phyloP scores from a whole-genome alignment of 2,113 vertebrate species.

The Pycnonotus jocosus region DNA sequence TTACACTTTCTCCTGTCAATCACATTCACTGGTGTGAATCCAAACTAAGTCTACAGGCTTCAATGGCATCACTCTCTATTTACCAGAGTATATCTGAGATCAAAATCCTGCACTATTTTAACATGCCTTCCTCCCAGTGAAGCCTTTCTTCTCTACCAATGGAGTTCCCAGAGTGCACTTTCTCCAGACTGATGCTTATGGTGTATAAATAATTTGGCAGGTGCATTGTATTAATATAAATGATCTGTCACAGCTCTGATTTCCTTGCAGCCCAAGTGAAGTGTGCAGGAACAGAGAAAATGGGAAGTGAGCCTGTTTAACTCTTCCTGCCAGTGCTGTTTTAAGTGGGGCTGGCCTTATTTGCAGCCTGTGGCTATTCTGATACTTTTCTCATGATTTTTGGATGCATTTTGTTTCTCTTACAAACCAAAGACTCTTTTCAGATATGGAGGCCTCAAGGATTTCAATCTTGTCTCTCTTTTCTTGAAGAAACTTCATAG shows the following conservation, averaged over 20 bases:
- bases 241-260: conserved; percentile 12
- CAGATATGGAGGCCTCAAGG: neutral
- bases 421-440: neutral
- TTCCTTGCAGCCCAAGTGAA: neutral
- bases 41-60: neutral
- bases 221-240: conserved; percentile 34
- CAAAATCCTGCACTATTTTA: neutral
- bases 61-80: neutral
- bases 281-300: neutral
- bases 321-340: neutral
- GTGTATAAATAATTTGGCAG: conserved; percentile 56
- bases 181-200: neutral
- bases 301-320: neutral
- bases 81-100: neutral
- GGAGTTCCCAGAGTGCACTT: neutral
- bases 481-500: neutral
- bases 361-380: neutral
- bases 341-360: neutral
- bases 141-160: neutral
- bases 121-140: neutral
- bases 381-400: neutral
- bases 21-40: neutral
- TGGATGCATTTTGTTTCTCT: neutral
- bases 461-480: neutral
- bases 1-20: neutral